Conservation (phyloP, 2,888 invertebrate genomes). For the Rhagonycha lutea region DNA sequence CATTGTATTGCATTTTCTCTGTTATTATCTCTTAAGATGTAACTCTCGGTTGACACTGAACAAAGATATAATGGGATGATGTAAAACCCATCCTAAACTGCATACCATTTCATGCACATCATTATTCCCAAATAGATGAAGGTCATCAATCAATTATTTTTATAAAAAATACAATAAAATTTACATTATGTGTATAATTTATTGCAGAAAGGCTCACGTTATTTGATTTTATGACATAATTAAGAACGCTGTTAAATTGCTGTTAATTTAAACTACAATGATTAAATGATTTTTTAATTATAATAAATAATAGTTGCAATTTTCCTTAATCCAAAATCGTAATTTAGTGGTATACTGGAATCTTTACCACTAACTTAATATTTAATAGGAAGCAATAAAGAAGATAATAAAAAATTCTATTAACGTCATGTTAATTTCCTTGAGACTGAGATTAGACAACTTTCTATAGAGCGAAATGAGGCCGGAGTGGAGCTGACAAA, state of each 20-base stretch:
- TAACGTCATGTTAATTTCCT: constrained; percentile 2
- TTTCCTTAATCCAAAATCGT: neutral
- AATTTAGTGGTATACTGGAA: neutral
- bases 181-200: neutral
- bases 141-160: constrained; percentile 22
- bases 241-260: neutral
- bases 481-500: neutral
- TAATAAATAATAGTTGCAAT: neutral
- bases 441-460: constrained; percentile 1
- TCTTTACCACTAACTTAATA: neutral
- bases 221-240: neutral
- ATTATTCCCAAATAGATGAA: constrained; percentile 27
- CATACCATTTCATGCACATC: constrained; percentile 24
- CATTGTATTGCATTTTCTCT: neutral
- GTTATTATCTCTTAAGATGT: neutral
- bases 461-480: neutral
- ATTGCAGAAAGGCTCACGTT: neutral
- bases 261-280: neutral
- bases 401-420: neutral
- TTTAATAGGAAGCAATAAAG: constrained; percentile 1
- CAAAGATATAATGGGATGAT: constrained; percentile 10
- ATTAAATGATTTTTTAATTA: neutral
- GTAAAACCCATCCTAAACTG: constrained; percentile 23
- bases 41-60: constrained; percentile 13
- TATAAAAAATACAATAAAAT: constrained; percentile 9